Evolutionary conservation across 2,113 vertebrate species (phyloP).

Genomic region (Percina caprodes): DNA sequence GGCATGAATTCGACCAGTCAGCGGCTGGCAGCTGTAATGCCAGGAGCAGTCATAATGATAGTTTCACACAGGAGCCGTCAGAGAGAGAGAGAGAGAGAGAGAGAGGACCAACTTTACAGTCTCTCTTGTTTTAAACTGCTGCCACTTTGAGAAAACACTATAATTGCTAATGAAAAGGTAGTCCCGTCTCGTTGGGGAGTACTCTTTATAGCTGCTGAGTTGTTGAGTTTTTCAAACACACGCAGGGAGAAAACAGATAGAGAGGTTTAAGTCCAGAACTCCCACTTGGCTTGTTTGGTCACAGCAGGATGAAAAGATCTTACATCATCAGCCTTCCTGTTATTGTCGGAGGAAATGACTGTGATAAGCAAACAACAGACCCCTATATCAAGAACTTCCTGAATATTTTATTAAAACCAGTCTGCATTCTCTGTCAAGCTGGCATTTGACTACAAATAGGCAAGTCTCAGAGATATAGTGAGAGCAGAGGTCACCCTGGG

Average conservation of each 20-base stretch:
- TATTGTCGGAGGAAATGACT: conserved; percentile 67
- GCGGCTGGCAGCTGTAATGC: conserved; percentile 46
- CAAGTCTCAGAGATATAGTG: background rate
- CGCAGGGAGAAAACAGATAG: conserved; percentile 6
- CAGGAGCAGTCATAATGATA: conserved; percentile 50
- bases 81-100: conserved; percentile 7
- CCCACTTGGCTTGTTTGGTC: conserved; percentile 49
- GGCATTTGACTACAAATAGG: conserved; percentile 17
- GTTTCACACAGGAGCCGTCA: conserved; percentile 43
- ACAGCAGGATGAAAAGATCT: conserved; percentile 53
- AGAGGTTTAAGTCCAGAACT: conserved; percentile 45
- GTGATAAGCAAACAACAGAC: conserved; percentile 15
- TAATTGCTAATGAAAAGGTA: conserved; percentile 67
- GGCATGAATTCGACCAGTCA: conserved; percentile 46
- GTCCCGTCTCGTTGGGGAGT: conserved; percentile 15
- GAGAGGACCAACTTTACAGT: conserved; percentile 20
- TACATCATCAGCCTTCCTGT: conserved; percentile 67
- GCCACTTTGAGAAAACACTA: conserved; percentile 51
- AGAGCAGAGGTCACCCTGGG: background rate
- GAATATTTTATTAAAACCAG: conserved; percentile 1
- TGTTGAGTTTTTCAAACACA: conserved; percentile 26
- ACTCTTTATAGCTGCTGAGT: background rate
- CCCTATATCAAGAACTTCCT: conserved; percentile 16
- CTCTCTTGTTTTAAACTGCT: conserved; percentile 16
- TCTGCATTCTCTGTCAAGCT: conserved; percentile 1